Evolutionary conservation across 2,113 vertebrate species (phyloP), one percentile per base, ranked within the genome.

Genomic region (Diphyllodes magnificus): DNA sequence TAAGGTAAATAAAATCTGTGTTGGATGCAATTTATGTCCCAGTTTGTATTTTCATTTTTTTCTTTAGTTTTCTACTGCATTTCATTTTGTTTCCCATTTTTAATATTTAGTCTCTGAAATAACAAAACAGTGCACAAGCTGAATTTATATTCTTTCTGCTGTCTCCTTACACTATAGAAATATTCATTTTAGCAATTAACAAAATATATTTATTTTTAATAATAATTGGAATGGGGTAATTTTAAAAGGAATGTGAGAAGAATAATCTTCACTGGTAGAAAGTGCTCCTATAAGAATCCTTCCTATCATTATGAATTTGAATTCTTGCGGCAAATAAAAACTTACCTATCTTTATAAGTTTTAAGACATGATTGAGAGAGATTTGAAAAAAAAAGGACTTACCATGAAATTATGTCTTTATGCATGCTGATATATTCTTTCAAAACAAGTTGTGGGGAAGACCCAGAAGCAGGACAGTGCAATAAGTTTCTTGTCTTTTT

Each of bases 1-100:
- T 35, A 99, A 99, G 99, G 99, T 99, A 59, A 69, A 33, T 24
- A 24, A 54, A 47, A 31, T 81, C 63, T 65, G 22, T 77, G 40
- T 91, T 69, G 56, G 39, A 71, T 61, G 35, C 33, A 84, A 53
- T 83, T 39, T 68, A 69, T 56, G 40, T 27, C 65, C 33, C 80
- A 64, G 40, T 49, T 69, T 51, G 42, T 56, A 35, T 39, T 82
- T 68, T 65, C 11, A 25, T 45, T 86, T 82, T 80, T 72, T 78
- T 47, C 28, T 91, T 86, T 79, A 53, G 45, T 79, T 79, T 71
- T 79, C 44, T 72, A 51, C 39, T 90, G 47, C 56, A 89, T 86
- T 47, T 66, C 51, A 54, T 65, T 45, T 68, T 60, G 39, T 39
- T 84, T 66, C 47, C 76, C 47, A 65, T 73, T 72, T 76, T 91